These are phyloP conservation scores for Chrysolina haemoptera DNA, from an alignment of 2,888 invertebrate genomes.

Conservation along the genomic window DNA sequence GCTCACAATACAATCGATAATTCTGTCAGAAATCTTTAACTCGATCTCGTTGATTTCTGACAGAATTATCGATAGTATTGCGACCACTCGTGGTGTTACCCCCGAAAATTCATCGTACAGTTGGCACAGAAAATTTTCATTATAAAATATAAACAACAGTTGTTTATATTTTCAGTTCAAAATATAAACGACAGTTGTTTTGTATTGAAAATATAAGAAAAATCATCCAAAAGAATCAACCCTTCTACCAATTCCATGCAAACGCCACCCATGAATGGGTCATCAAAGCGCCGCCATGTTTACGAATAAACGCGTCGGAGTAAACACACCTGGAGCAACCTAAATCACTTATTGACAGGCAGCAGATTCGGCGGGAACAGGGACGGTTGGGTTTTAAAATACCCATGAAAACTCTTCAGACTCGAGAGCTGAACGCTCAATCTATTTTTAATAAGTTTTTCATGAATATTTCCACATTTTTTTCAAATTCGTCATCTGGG, in stretches of 20 bases:
- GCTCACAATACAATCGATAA: no score
- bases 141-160: not conserved
- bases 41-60: no score
- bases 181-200: no score
- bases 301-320: constrained; percentile 64
- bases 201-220: not conserved
- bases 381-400: constrained; percentile 34
- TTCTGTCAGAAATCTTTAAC: no score
- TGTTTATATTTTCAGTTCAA: no score
- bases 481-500: constrained; percentile 33
- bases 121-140: no score
- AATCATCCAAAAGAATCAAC: not conserved
- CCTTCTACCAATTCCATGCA: not conserved
- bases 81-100: no score
- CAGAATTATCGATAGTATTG: no score
- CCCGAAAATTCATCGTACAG: no score
- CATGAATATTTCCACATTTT: constrained; percentile 32
- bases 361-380: constrained; percentile 31
- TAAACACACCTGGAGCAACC: constrained; percentile 69
- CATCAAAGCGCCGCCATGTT: constrained; percentile 66
- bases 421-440: constrained; percentile 36
- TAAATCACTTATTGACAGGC: constrained; percentile 67
- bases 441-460: constrained; percentile 41
- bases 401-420: constrained; percentile 7
- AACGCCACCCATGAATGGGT: constrained; percentile 44